Percentiles rank a stretch among this genome's conserved stretches.
phyloP scores from a whole-genome alignment of 2,797 vertebrate genomes.

The Dermochelys coriacea region DNA sequence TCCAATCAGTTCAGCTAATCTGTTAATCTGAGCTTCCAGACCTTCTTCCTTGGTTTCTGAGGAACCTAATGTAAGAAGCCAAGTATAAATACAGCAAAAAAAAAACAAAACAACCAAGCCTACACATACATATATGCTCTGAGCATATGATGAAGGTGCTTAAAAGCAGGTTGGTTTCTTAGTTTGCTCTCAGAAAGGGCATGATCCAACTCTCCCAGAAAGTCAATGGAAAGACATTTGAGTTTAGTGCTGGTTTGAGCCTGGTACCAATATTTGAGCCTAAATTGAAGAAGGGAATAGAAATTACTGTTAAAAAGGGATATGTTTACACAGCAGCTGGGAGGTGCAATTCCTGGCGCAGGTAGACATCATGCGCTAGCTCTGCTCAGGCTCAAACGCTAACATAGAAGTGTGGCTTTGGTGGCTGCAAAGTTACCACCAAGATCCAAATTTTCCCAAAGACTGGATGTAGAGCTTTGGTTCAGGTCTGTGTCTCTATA shows the following conservation, averaged over 20 bases:
- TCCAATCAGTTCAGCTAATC: slow-evolving; percentile 93
- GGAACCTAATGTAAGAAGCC: slow-evolving; percentile 74
- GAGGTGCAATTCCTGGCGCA: not conserved
- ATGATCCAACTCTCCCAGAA: not conserved
- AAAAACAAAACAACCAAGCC: not conserved
- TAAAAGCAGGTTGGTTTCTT: not conserved
- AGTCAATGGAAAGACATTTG: not conserved
- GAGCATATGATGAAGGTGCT: not conserved
- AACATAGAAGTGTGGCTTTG: not conserved
- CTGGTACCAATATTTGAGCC: not conserved
- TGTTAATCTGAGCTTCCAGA: slow-evolving; percentile 93
- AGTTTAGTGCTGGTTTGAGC: not conserved
- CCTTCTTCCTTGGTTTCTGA: slow-evolving; percentile 91
- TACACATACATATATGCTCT: not conserved
- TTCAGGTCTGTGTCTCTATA: not conserved
- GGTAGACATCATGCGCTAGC: not conserved
- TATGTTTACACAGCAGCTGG: not conserved
- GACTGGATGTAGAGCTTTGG: not conserved
- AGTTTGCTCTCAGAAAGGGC: not conserved
- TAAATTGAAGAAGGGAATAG: not conserved
- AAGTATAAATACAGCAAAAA: not conserved
- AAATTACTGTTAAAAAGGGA: not conserved
- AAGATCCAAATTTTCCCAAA: not conserved
- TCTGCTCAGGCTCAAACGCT: not conserved
- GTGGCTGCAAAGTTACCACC: not conserved